phyloP scores from a whole-genome alignment of 2,888 invertebrate genomes.

The Drosophila flavopinicola region DNA sequence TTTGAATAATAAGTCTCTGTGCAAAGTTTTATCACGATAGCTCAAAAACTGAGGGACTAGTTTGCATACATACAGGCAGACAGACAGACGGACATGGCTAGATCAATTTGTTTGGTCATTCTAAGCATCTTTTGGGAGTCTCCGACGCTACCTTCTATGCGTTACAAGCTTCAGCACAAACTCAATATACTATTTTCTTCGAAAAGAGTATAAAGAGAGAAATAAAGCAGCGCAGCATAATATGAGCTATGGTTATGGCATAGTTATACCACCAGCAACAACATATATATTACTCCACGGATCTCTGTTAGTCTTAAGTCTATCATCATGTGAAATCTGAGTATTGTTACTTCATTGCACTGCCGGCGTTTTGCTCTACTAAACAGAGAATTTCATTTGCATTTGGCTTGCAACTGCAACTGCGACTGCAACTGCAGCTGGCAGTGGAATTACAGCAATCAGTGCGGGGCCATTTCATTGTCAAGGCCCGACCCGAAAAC shows the following conservation, averaged over 20 bases:
- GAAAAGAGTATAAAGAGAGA: not conserved
- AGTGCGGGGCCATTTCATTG: slow-evolving; percentile 68
- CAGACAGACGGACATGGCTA: too few relatives aligned
- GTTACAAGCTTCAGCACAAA: too few relatives aligned
- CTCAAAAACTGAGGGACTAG: too few relatives aligned
- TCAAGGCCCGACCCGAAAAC: slow-evolving; percentile 43
- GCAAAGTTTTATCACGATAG: too few relatives aligned
- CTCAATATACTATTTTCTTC: too few relatives aligned
- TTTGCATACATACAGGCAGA: too few relatives aligned
- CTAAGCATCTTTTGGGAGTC: too few relatives aligned
- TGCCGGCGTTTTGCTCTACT: slow-evolving; percentile 71
- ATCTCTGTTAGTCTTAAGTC: slow-evolving; percentile 8
- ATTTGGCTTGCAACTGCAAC: slow-evolving; percentile 11
- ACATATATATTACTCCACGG: not conserved
- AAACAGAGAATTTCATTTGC: slow-evolving; percentile 71
- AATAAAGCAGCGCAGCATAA: slow-evolving; percentile 42
- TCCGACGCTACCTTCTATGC: too few relatives aligned
- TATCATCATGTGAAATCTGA: slow-evolving; percentile 66
- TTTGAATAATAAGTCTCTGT: too few relatives aligned
- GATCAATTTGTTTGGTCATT: too few relatives aligned
- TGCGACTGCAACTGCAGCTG: slow-evolving; percentile 14
- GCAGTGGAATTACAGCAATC: slow-evolving; percentile 66
- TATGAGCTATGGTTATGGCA: slow-evolving; percentile 67
- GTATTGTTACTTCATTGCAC: slow-evolving; percentile 59
- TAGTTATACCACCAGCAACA: slow-evolving; percentile 4